These are phyloP conservation scores for Psittacula derbiana DNA, from an alignment of 2,797 vertebrate genomes.

Conservation along the genomic window DNA sequence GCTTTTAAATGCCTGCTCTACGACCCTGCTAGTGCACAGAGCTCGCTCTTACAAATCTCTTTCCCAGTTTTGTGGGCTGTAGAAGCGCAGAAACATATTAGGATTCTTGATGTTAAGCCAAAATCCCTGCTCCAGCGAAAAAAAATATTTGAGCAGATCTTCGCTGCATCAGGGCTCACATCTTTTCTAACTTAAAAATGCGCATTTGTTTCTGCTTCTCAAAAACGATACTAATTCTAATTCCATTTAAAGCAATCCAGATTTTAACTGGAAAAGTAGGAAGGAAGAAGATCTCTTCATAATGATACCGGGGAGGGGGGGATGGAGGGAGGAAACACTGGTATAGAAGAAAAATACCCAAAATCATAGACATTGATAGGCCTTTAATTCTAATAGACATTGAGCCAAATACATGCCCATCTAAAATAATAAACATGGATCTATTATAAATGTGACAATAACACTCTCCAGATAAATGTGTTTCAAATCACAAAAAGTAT, in stretches of 20 bases:
- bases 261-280: background rate
- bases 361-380: slow-evolving; percentile 32
- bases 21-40: background rate
- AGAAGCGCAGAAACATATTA: background rate
- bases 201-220: background rate
- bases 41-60: background rate
- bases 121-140: background rate
- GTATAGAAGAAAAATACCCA: slow-evolving; percentile 27
- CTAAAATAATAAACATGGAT: slow-evolving; percentile 53
- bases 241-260: background rate
- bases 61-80: background rate
- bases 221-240: background rate
- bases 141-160: background rate
- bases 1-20: background rate
- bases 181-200: background rate
- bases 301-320: background rate
- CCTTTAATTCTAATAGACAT: slow-evolving; percentile 51
- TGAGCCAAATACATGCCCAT: slow-evolving; percentile 13
- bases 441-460: slow-evolving; percentile 54
- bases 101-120: background rate
- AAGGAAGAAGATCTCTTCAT: background rate
- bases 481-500: slow-evolving; percentile 53
- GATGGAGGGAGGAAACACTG: background rate
- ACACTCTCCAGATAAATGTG: slow-evolving; percentile 47
- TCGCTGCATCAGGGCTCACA: background rate